Conservation (phyloP, 2,113 vertebrate species). For the Ariopsis seemanni region DNA sequence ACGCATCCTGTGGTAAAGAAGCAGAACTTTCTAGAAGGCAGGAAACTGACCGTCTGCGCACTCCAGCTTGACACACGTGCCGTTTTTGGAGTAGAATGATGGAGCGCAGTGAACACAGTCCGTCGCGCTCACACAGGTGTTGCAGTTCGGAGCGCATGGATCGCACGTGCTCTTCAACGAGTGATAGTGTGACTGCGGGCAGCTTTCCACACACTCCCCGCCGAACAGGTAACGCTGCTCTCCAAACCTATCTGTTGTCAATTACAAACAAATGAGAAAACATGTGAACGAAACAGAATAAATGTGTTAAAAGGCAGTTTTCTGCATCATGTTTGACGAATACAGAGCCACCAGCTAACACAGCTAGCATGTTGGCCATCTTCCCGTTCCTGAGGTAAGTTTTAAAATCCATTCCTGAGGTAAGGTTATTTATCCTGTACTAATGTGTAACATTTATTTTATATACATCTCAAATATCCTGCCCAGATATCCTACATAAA, state of each 20-base stretch:
- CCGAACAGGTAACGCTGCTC: conserved; percentile 72
- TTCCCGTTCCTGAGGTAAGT: not conserved
- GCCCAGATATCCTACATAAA: too few relatives aligned
- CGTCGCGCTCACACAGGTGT: conserved; percentile 67
- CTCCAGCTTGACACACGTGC: conserved; percentile 71
- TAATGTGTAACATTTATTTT: not conserved
- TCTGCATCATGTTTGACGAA: not conserved
- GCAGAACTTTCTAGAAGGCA: conserved; percentile 5
- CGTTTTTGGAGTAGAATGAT: conserved; percentile 69
- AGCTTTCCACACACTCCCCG: conserved; percentile 77
- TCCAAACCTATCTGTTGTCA: conserved; percentile 72
- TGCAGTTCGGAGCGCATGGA: conserved; percentile 76
- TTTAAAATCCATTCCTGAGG: not conserved
- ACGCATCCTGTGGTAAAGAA: not conserved
- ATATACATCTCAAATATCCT: not conserved
- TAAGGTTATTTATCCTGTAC: not conserved
- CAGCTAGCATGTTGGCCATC: not conserved
- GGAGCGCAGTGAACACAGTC: conserved; percentile 76
- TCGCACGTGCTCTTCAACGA: conserved; percentile 65
- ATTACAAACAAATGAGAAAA: conserved; percentile 21
- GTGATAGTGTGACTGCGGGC: conserved; percentile 74
- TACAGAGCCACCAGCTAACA: not conserved
- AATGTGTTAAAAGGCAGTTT: not conserved
- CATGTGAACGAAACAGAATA: too few relatives aligned
- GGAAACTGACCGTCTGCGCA: conserved; percentile 77